These are phyloP conservation scores for Mya arenaria DNA, from an alignment of 1,140 invertebrate species.

Conservation along the genomic window DNA sequence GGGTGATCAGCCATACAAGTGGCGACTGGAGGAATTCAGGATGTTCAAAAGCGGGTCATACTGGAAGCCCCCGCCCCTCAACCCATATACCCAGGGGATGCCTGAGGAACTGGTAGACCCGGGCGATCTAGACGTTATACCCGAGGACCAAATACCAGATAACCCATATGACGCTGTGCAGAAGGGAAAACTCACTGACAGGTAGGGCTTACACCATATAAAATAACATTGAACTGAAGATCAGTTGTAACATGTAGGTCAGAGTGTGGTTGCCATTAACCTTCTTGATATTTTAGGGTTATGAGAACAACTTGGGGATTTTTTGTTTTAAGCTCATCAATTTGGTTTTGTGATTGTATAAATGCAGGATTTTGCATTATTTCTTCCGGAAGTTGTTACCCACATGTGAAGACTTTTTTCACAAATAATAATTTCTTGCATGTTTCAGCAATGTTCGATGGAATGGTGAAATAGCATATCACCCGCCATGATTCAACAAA, in stretches of 20 bases:
- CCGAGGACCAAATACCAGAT: constrained; percentile 55
- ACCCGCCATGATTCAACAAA: too few relatives aligned
- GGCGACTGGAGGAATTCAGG: constrained; percentile 96
- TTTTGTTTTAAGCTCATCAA: background rate
- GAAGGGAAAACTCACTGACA: constrained; percentile 78
- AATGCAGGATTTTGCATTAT: background rate
- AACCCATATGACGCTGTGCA: constrained; percentile 55
- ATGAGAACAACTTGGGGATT: too few relatives aligned
- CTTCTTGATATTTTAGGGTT: too few relatives aligned
- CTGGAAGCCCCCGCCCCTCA: constrained; percentile 97
- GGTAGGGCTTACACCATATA: too few relatives aligned
- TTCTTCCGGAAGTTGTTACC: too few relatives aligned
- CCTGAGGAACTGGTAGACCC: constrained; percentile 83
- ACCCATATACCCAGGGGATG: constrained; percentile 92
- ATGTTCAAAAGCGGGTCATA: constrained; percentile 98
- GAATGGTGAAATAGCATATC: too few relatives aligned
- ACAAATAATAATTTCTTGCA: too few relatives aligned
- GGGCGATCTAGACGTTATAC: constrained; percentile 59
- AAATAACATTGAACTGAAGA: too few relatives aligned
- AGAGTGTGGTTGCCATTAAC: too few relatives aligned
- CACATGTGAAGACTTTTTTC: too few relatives aligned
- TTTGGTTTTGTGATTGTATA: background rate
- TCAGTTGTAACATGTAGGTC: too few relatives aligned
- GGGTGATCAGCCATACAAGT: constrained; percentile 96
- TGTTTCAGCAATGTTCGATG: too few relatives aligned